Conservation (phyloP, 2,113 vertebrate species). For the Onychostruthus taczanowskii region DNA sequence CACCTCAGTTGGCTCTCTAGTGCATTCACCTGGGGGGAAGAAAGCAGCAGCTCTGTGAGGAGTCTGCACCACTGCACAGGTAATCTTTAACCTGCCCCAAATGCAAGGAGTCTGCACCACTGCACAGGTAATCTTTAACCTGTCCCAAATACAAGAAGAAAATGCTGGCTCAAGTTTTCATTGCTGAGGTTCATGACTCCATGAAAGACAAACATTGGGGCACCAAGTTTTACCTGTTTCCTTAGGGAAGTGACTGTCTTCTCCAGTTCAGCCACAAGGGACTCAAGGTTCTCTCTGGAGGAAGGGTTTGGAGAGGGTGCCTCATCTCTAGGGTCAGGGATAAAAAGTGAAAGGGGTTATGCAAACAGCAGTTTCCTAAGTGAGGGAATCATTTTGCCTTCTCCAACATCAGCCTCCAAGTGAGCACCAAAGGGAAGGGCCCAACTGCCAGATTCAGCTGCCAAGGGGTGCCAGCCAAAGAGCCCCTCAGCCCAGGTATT, state of each 20-base stretch:
- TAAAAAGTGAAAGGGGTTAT: constrained; percentile 1
- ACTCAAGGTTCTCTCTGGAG: constrained; percentile 29
- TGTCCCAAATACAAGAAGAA: not conserved
- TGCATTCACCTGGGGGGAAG: constrained; percentile 8
- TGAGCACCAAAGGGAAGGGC: not conserved
- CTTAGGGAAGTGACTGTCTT: constrained; percentile 42
- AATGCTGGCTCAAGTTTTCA: not conserved
- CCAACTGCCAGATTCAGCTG: not conserved
- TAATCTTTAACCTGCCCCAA: not conserved
- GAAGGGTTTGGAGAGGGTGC: not conserved
- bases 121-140: no score
- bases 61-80: not conserved
- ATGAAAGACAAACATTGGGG: not conserved
- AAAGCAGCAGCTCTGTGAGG: not conserved
- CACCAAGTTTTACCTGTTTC: constrained; percentile 53
- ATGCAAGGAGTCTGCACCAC: not conserved
- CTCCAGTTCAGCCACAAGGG: constrained; percentile 57
- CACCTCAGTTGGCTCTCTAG: constrained; percentile 58
- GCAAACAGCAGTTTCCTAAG: not conserved
- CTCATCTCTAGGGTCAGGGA: not conserved
- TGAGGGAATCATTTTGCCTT: not conserved
- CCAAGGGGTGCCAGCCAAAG: not conserved
- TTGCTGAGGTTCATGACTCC: not conserved
- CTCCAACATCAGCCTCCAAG: not conserved
- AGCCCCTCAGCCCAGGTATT: not conserved